These are phyloP conservation scores for Etia nguti DNA, from an alignment of 2,113 vertebrate species.

Conservation along the genomic window DNA sequence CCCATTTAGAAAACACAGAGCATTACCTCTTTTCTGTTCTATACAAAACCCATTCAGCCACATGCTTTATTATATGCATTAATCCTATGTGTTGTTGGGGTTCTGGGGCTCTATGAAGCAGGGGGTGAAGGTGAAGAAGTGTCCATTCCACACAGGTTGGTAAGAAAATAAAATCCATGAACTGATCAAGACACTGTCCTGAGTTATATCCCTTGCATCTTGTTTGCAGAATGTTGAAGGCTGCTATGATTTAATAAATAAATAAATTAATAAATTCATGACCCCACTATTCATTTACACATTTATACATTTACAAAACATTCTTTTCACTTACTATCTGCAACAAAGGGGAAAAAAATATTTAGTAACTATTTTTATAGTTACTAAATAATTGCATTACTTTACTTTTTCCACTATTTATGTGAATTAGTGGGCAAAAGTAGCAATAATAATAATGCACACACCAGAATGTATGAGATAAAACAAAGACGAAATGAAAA, in stretches of 20 bases:
- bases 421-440: not conserved
- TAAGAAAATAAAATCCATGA: conserved; percentile 53
- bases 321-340: not conserved
- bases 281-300: not conserved
- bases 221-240: not conserved
- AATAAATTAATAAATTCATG: too few relatives aligned
- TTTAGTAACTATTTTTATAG: not conserved
- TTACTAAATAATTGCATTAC: not conserved
- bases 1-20: conserved; percentile 77
- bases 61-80: conserved; percentile 74
- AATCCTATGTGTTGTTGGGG: conserved; percentile 63
- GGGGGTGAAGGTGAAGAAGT: conserved; percentile 55
- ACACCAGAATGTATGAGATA: not conserved
- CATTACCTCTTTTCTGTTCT: conserved; percentile 64
- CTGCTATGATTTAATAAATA: not conserved
- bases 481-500: not conserved
- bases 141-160: conserved; percentile 62
- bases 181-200: conserved; percentile 6
- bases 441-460: not conserved
- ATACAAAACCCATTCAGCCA: conserved; percentile 73
- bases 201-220: not conserved
- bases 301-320: not conserved
- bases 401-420: not conserved
- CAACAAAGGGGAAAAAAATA: not conserved
- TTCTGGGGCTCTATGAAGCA: conserved; percentile 47